Evolutionary conservation across 2,888 invertebrate species (phyloP), one percentile per base, ranked within the genome.

Genomic region (Blastobasis adustella): DNA sequence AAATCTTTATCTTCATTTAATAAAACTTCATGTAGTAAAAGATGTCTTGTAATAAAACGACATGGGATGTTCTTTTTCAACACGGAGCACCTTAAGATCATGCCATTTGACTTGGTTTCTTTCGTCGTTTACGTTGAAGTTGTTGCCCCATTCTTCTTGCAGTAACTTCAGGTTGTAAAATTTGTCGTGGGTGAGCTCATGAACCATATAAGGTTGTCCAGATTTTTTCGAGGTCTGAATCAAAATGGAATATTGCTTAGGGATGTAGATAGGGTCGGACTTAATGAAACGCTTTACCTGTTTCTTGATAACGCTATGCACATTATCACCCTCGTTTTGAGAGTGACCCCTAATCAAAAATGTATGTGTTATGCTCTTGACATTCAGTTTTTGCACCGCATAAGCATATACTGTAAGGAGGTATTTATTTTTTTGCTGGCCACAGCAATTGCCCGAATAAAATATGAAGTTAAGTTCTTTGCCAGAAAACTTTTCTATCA

Each of bases 181-280:
- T 36, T 54, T 50, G 36, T 54, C 49, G 43, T 56, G 49, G 7
- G 49, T 56, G 9, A 54, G 41, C 37, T 50, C 56, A 41, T 49
- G 37, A 9, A 56, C 56, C 8, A 45, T 39, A 51, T 54, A 56
- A 38, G 51, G 51, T 47, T 63, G 54, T 37, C 55, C 60, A 8
- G 53, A 63, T 48, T 61, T 62, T 58, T 60, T 60, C 37, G 60
- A 60, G 1, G 47, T 49, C n/a, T 37, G 23, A 46, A 61, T 62
- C 37, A 61, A 52, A 5, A 58, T 61, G 38, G 49, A 37, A 44
- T 60, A 60, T 53, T 58, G 60, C 4, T 56, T 43, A 43, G 57
- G 58, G 4, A 40, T 10, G 39, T 60, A 60, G 5, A 58, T 51
- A 1, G 54, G 55, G 1, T 53, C 53, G 8, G 56, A 55, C 44